A percentile compares a stretch with the other conserved stretches of the same genome.
phyloP scores from a whole-genome alignment of 2,113 vertebrate genomes.

The Carassius gibelio region DNA sequence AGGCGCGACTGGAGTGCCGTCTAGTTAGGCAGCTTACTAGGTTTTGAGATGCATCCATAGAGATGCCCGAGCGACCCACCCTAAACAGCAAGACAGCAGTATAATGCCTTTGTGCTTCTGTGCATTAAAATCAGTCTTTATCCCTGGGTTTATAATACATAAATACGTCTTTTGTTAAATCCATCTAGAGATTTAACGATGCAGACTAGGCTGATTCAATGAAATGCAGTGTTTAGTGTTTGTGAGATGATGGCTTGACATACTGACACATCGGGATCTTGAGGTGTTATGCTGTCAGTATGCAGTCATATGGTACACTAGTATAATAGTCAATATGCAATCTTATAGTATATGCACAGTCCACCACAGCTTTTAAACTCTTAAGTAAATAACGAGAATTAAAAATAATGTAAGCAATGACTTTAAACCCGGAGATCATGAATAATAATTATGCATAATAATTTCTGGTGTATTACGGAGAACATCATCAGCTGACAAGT shows the following conservation, averaged over 20 bases:
- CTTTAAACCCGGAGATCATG: neutral
- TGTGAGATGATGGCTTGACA: conserved; percentile 28
- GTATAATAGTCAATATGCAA: neutral
- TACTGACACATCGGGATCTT: conserved; percentile 48
- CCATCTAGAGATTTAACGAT: neutral
- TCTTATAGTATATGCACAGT: neutral
- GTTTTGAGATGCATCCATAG: conserved; percentile 25
- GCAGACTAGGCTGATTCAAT: neutral
- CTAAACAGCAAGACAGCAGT: conserved; percentile 52
- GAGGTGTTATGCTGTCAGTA: conserved; percentile 15
- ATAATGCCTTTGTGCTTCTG: conserved; percentile 18
- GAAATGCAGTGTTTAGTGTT: conserved; percentile 21
- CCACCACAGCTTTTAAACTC: neutral
- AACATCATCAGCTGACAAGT: neutral
- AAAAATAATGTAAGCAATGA: conserved; percentile 23
- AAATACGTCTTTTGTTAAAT: neutral
- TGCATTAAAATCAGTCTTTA: neutral
- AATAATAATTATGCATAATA: neutral
- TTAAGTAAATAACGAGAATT: neutral
- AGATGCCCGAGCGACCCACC: conserved; percentile 80
- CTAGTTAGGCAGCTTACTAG: neutral
- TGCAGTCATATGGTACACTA: neutral
- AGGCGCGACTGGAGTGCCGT: neutral
- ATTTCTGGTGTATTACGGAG: neutral
- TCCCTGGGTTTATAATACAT: neutral